A percentile compares a stretch with the other conserved stretches of the same genome.
Conservation (phyloP, 2,113 vertebrate genomes). For the Scortum barcoo region DNA sequence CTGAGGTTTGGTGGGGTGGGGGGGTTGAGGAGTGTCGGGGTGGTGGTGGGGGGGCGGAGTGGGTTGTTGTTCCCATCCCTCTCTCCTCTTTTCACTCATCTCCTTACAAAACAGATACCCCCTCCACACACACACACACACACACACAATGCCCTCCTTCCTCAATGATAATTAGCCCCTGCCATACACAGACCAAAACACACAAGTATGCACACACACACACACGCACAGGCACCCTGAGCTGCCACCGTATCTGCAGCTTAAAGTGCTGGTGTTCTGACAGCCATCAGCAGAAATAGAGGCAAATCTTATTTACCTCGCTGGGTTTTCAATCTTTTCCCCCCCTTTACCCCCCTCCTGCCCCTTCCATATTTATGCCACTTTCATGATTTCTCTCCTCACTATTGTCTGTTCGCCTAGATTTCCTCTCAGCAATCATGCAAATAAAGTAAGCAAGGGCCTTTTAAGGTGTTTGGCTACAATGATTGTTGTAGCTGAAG, state of each 20-base stretch:
- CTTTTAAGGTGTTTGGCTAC: slow-evolving; percentile 19
- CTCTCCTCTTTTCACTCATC: slow-evolving; percentile 55
- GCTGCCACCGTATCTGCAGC: slow-evolving; percentile 68
- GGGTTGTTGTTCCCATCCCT: slow-evolving; percentile 39
- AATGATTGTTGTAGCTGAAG: slow-evolving; percentile 15
- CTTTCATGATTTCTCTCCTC: slow-evolving; percentile 57
- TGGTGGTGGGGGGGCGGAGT: background rate
- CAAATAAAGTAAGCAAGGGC: slow-evolving; percentile 31
- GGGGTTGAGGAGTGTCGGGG: background rate
- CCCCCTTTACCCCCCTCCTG: background rate
- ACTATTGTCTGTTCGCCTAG: slow-evolving; percentile 41
- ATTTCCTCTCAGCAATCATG: slow-evolving; percentile 53
- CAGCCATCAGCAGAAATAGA: slow-evolving; percentile 80
- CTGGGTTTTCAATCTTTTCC: slow-evolving; percentile 53
- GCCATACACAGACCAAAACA: slow-evolving; percentile 39
- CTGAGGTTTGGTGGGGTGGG: background rate
- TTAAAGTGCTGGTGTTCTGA: slow-evolving; percentile 73
- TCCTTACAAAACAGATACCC: slow-evolving; percentile 52
- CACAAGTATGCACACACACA: slow-evolving; percentile 25
- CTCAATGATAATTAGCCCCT: slow-evolving; percentile 73
- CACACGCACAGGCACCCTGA: slow-evolving; percentile 48
- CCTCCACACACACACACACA: background rate
- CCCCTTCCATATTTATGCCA: slow-evolving; percentile 59
- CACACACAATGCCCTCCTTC: slow-evolving; percentile 35
- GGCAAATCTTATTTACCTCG: slow-evolving; percentile 81